Evolutionary conservation across 2,888 invertebrate species (phyloP).

Genomic region (Shargacucullia verbasci): DNA sequence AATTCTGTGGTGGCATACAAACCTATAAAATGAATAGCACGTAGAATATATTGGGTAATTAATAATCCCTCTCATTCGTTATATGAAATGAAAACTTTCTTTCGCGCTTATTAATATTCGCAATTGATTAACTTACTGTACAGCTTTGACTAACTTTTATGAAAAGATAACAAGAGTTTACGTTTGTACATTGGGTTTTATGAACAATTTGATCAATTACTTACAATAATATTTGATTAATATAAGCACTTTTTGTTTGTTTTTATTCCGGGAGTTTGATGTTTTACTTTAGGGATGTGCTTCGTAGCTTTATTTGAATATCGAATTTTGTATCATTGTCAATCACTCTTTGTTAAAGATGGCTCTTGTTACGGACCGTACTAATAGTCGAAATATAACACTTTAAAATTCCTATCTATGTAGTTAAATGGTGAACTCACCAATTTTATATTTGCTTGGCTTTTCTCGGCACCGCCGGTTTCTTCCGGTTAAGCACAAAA

Average conservation of each 20-base stretch:
- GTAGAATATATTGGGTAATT: constrained; percentile 18
- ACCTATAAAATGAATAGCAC: background rate
- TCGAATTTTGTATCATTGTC: too few species aligned
- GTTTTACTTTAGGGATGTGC: too few species aligned
- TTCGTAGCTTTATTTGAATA: too few species aligned
- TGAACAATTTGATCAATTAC: constrained; percentile 24
- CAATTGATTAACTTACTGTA: constrained; percentile 35
- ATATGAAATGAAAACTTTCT: constrained; percentile 9
- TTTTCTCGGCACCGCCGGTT: too few species aligned
- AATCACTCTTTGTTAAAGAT: too few species aligned
- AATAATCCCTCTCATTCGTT: constrained; percentile 2
- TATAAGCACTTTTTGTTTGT: constrained; percentile 13
- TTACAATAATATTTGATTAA: constrained; percentile 11
- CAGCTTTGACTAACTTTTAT: background rate
- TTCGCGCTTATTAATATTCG: constrained; percentile 23
- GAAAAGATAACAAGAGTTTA: constrained; percentile 14
- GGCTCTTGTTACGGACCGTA: too few species aligned
- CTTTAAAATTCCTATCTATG: too few species aligned
- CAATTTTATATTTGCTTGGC: too few species aligned
- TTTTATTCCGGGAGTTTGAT: constrained; percentile 2
- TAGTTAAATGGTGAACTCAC: too few species aligned
- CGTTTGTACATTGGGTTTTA: constrained; percentile 10
- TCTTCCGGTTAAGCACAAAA: too few species aligned
- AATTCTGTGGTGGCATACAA: too few species aligned
- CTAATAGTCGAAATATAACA: too few species aligned